Evolutionary conservation across 2,797 vertebrate genomes (phyloP).

Genomic region (Coregonus ussuriensis): DNA sequence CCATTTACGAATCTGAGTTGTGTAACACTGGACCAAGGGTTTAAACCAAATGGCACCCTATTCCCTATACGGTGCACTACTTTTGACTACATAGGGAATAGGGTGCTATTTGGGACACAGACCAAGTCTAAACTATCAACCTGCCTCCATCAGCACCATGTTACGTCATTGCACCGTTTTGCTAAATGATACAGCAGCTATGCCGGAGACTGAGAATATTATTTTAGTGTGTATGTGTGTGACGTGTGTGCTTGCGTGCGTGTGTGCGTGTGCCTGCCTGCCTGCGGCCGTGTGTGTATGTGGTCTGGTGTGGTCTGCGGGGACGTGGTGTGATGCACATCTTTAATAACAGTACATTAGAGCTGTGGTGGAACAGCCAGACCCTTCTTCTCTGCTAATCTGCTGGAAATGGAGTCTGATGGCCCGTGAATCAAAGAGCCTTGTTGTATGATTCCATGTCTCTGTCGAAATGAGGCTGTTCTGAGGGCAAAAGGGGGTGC

Average conservation of each 20-base stretch:
- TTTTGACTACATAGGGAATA: background rate
- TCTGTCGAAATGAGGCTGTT: constrained; percentile 32
- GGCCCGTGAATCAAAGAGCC: constrained; percentile 56
- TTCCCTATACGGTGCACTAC: background rate
- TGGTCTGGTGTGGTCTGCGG: background rate
- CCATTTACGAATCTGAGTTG: too few relatives aligned
- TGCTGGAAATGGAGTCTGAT: constrained; percentile 50
- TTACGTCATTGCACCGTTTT: background rate
- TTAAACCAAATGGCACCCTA: background rate
- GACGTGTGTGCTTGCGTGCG: background rate
- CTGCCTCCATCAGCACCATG: background rate
- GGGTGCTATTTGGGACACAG: background rate
- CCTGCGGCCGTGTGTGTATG: constrained; percentile 28
- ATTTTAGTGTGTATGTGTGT: background rate
- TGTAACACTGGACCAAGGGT: background rate
- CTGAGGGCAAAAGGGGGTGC: constrained; percentile 1
- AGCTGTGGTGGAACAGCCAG: constrained; percentile 20
- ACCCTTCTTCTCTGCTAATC: constrained; percentile 45
- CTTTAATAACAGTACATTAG: constrained; percentile 50
- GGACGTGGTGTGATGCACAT: constrained; percentile 23
- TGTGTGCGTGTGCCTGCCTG: background rate
- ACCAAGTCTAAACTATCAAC: background rate
- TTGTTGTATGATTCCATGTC: background rate
- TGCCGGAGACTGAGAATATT: background rate
- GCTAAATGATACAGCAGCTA: constrained; percentile 2